Conservation (phyloP, 2,888 invertebrate species). For the Drosophila differens region DNA sequence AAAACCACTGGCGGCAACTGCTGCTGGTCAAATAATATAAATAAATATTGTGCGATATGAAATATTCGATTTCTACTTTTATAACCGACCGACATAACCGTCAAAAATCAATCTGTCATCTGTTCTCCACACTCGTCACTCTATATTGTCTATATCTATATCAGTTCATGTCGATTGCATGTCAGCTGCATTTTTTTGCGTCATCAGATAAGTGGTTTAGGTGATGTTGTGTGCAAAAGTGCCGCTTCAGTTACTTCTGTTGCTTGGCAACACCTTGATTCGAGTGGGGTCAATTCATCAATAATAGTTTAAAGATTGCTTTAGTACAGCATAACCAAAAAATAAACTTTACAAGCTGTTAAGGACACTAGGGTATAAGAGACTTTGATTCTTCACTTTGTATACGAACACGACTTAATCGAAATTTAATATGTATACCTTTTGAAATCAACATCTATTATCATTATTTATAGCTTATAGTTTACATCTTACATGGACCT, state of each 20-base stretch:
- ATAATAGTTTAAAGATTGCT: not conserved
- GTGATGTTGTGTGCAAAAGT: not conserved
- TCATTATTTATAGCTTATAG: not conserved
- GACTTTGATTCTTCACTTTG: not conserved
- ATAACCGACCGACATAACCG: not conserved
- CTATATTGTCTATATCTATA: not conserved
- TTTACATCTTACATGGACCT: not conserved
- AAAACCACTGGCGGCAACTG: not conserved
- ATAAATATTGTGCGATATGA: conserved; percentile 27
- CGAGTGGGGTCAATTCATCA: conserved; percentile 9
- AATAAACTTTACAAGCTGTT: not conserved
- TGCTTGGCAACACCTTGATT: conserved; percentile 44
- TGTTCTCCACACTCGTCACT: not conserved
- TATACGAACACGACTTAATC: not conserved
- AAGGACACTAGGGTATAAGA: not conserved
- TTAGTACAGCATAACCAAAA: not conserved
- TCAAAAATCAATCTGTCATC: conserved; percentile 36
- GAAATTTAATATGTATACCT: not conserved
- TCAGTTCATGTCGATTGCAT: conserved; percentile 31
- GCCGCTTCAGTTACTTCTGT: conserved; percentile 13
- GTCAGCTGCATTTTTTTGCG: conserved; percentile 18
- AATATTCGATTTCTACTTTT: conserved; percentile 4
- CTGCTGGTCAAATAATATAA: conserved; percentile 8
- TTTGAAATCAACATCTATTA: not conserved
- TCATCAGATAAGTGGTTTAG: conserved; percentile 26